These are phyloP conservation scores for Cotesia typhae DNA, from an alignment of 1,140 invertebrate species.

Conservation along the genomic window DNA sequence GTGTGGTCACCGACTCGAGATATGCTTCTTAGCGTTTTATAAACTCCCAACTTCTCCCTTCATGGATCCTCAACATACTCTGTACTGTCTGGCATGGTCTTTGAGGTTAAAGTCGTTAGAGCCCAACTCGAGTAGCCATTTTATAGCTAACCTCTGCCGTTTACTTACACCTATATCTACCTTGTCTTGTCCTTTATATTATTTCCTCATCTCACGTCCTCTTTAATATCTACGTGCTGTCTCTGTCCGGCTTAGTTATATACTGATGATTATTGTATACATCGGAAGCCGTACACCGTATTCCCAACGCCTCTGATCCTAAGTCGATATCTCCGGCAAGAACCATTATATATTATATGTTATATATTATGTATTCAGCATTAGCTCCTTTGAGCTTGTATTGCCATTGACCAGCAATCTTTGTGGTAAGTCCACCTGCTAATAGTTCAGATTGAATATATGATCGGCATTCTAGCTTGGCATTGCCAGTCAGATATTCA, in stretches of 20 bases:
- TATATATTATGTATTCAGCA: conserved; percentile 11
- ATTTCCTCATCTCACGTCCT: neutral
- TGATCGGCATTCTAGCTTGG: neutral
- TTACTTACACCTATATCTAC: neutral
- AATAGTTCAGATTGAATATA: conserved; percentile 40
- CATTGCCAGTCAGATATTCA: neutral
- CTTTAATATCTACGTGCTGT: neutral
- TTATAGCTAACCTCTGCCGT: neutral
- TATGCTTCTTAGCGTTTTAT: conserved; percentile 8
- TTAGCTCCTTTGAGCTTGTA: conserved; percentile 28
- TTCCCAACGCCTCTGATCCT: conserved; percentile 36
- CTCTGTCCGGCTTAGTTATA: neutral
- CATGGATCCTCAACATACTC: neutral
- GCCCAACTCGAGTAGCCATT: conserved; percentile 18
- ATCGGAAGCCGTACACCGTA: neutral
- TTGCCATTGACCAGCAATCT: conserved; percentile 28
- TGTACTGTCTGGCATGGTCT: neutral
- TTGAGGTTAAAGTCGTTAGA: conserved; percentile 30
- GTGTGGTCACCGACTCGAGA: conserved; percentile 16
- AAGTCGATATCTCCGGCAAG: conserved; percentile 36
- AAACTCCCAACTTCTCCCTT: conserved; percentile 1
- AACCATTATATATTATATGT: too few species aligned
- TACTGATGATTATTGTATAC: neutral
- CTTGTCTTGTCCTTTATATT: neutral
- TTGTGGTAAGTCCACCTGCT: conserved; percentile 40